Evolutionary conservation across 2,888 invertebrate species (phyloP), one percentile per base, ranked within the genome.

Genomic region (Cantharis rustica): DNA sequence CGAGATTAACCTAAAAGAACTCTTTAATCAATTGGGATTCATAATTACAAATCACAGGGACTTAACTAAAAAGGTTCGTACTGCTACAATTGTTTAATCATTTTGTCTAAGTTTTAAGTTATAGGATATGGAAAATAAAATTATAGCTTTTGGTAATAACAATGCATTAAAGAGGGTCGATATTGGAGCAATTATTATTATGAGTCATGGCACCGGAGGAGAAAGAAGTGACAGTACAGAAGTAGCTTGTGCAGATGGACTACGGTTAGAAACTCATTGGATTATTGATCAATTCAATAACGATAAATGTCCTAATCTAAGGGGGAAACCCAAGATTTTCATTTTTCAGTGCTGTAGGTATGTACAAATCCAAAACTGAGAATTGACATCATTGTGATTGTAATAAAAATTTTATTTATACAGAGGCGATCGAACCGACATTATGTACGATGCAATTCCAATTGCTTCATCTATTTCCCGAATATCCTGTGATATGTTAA

Each of bases 331-430:
- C 17, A 94, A 94, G 88, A 91, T 95, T 73, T 93, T 94, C 84
- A 90, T 95, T 76, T 93, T 94, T 84, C 94, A 94, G 84, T 91
- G 91, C 80, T 94, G 94, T 87, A 90, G 93, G 92, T 89, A 84
- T 85, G 84, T 82, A 2, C 16, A 17, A 17, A 63, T 16, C 63
- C 10, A 63, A 63, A 17, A 63, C 3, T 16, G 7, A 17, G 11
- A 7, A 16, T 17, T 16, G 13, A 16, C 1, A 16, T 16, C 1
- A 16, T 16, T 16, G 10, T 10, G 0, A 1, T n/a, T 0, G 16
- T 16, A 17, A 17, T 15, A 16, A 63, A 13, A 63, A 7, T 20
- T 73, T 61, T 31, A 69, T 63, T 68, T 13, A 68, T 84, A 79
- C 76, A 82, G 83, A 63, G 89, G 89, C 47, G 82, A 83, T 17